Base-by-base conservation (phyloP, 2,113 vertebrate genomes). In the Tragelaphus buxtoni region DNA sequence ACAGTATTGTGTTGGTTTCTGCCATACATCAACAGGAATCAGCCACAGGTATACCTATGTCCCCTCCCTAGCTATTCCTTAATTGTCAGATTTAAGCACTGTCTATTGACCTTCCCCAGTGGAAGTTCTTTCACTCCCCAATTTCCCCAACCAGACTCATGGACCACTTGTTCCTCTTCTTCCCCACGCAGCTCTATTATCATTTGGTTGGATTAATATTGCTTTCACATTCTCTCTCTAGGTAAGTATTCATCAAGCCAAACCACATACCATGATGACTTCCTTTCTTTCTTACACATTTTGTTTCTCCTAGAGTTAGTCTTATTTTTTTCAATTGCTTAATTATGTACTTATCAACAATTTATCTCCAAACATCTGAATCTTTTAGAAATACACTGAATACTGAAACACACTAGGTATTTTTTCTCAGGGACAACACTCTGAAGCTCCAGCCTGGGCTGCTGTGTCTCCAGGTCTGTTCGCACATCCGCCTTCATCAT, bases 261-360 rank as follows among this genome's bases (percentile, higher is more conserved):
- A 86, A 60, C 26, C 51, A 58, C 7, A 6, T 14, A 86, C 30
- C 47, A 53, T 7, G 58, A 49, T 28, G 16, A 85, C n/a, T 61
- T 74, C 32, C 79, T 88, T 58, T 51, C 77, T 77, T 95, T 91
- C 69, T 58, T 80, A 51, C 42, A 84, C 26, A 76, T 84, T 91
- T 95, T 79, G 85, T 30, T 88, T 95, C 80, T 93, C 81, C 81
- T 63, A 81, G 69, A 77, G 77, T 45, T 90, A 81, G 76, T 74
- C 77, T 80, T 89, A 45, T 35, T 90, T 86, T 86, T n/a, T 85
- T 81, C 26, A 72, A 42, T 86, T 80, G 86, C 60, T 95, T 94
- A 74, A 53, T 88, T 84, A 84, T 45, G 53, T 69, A 72, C 58
- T 94, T 96, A 95, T 24, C n/a, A 63, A 86, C 77, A 91, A 91